Percentiles rank a stretch among this genome's conserved stretches.
Conservation (phyloP, 2,888 invertebrate genomes). For the Melinaea marsaeus region DNA sequence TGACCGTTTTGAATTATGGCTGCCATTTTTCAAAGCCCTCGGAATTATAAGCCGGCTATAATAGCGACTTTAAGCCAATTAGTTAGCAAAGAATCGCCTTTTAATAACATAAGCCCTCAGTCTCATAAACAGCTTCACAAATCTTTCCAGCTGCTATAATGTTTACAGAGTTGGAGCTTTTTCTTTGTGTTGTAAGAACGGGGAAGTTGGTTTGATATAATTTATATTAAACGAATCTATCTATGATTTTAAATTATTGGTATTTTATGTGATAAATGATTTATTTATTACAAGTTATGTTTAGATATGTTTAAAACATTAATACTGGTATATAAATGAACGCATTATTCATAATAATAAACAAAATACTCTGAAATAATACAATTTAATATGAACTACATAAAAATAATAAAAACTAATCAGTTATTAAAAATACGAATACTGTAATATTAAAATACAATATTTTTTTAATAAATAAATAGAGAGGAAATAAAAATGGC, state of each 20-base stretch:
- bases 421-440: too few relatives aligned
- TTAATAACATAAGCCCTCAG: constrained; percentile 18
- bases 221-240: background rate
- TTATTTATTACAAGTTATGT: too few relatives aligned
- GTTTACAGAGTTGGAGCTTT: background rate
- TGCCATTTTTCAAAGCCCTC: constrained; percentile 69
- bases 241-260: background rate
- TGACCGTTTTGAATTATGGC: constrained; percentile 73
- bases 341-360: too few relatives aligned
- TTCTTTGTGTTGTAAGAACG: background rate
- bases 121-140: constrained; percentile 15
- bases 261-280: background rate
- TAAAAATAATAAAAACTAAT: too few relatives aligned
- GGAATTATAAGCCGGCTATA: constrained; percentile 63
- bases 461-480: too few relatives aligned
- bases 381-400: too few relatives aligned
- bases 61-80: constrained; percentile 66
- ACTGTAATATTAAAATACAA: too few relatives aligned
- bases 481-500: too few relatives aligned
- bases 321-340: too few relatives aligned
- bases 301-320: too few relatives aligned
- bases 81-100: constrained; percentile 34
- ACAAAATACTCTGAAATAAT: too few relatives aligned
- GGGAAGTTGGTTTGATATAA: constrained; percentile 1
- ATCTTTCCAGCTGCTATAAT: constrained; percentile 11